phyloP scores from a whole-genome alignment of 1,140 invertebrate species.

The Nilaparvata lugens region DNA sequence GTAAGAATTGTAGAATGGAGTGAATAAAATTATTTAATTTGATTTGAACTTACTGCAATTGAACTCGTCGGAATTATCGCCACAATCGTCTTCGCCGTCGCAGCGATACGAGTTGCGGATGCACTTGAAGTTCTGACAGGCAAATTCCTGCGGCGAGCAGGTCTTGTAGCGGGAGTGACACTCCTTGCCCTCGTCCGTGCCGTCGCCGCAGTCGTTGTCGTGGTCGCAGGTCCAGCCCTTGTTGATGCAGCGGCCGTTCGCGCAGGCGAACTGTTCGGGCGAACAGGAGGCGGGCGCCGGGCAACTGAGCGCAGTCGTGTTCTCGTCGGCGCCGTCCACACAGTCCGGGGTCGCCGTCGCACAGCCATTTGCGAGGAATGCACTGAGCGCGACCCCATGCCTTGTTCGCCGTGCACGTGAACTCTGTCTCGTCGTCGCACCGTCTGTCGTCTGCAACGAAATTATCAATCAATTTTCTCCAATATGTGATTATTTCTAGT shows the following conservation, averaged over 20 bases:
- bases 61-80: conserved; percentile 79
- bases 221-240: conserved; percentile 76
- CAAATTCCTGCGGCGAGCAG: conserved; percentile 72
- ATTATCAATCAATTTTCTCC: too few relatives aligned
- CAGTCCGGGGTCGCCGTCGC: conserved; percentile 95
- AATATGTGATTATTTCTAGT: too few relatives aligned
- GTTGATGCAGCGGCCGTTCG: conserved; percentile 80
- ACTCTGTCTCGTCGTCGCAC: conserved; percentile 86
- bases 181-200: conserved; percentile 84
- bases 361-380: conserved; percentile 89
- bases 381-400: conserved; percentile 86
- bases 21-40: too few relatives aligned
- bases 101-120: conserved; percentile 79
- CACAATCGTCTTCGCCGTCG: conserved; percentile 87
- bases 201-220: conserved; percentile 89
- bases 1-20: too few relatives aligned
- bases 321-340: conserved; percentile 94
- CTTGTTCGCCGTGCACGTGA: conserved; percentile 82
- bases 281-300: conserved; percentile 67
- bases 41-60: conserved; percentile 48
- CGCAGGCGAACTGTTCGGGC: conserved; percentile 83
- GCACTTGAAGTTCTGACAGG: conserved; percentile 91
- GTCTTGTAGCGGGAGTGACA: conserved; percentile 75
- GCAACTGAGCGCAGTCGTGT: conserved; percentile 70
- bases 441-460: conserved; percentile 73